Evolutionary conservation across 2,797 vertebrate genomes (phyloP).

Genomic region (Anguilla marmorata): DNA sequence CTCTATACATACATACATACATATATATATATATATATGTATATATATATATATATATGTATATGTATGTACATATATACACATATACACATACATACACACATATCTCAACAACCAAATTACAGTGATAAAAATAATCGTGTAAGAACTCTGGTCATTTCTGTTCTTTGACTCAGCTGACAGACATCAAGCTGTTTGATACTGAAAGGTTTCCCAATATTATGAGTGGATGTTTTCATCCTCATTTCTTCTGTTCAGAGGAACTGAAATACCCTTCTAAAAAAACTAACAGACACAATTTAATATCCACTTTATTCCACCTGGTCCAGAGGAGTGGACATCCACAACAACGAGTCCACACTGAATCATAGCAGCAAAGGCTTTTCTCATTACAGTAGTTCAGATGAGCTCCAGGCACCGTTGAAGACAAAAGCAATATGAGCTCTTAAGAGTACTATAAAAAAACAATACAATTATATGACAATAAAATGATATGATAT

Average conservation of each 20-base stretch:
- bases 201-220: not conserved
- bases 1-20: no score
- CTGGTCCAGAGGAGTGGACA: not conserved
- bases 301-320: slow-evolving; percentile 23
- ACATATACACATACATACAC: not conserved
- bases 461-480: not conserved
- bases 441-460: slow-evolving; percentile 22
- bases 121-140: not conserved
- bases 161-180: not conserved
- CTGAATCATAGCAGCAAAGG: slow-evolving; percentile 47
- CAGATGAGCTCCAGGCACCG: slow-evolving; percentile 41
- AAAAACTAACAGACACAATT: not conserved
- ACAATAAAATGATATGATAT: slow-evolving; percentile 35
- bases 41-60: no score
- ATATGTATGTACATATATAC: not conserved
- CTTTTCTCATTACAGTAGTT: slow-evolving; percentile 45
- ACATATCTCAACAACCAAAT: not conserved
- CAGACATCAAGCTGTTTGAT: not conserved
- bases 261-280: not conserved
- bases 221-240: not conserved
- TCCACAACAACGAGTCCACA: slow-evolving; percentile 23
- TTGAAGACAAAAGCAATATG: slow-evolving; percentile 37
- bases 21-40: no score
- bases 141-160: not conserved
- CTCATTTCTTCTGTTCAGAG: not conserved